Evolutionary conservation across 2,888 invertebrate genomes (phyloP), one percentile per base, ranked within the genome.

Genomic region (Macropis europaea): DNA sequence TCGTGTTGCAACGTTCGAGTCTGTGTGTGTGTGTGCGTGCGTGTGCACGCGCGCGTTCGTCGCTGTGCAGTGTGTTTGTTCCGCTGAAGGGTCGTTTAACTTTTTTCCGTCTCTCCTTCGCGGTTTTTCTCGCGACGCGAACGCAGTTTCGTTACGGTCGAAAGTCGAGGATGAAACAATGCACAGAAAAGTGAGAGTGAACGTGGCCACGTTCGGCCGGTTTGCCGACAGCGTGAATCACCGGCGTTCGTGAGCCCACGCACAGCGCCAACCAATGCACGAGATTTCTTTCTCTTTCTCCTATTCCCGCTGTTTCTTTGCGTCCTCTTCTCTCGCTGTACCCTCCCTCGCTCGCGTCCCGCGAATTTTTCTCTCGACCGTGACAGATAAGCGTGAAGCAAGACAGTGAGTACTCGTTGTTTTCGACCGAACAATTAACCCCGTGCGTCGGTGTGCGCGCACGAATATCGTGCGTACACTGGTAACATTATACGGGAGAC

Each of bases 221-320:
- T 76, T 82, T 74, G 80, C 74, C 81, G 76, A 82, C 80, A 38
- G 64, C 62, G 83, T 86, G 86, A 85, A 85, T 82, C 85, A 86
- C 81, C 75, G 73, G 73, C 81, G 81, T 81, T 80, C 76, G 62
- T 79, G 77, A 75, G 75, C 77, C 80, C 67, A 74, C 76, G 69
- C 75, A 24, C 24, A 73, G 40, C 56, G 61, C 42, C 32, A 62
- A 67, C 67, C 71, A 71, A 77, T 62, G 68, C 70, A 66, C 66
- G 53, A 61, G 53, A 19, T 38, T 22, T 60, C 42, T 66, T 66
- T 74, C 63, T 61, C 52, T 57, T 70, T 69, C 47, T 56, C 48
- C 22, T 7, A 43, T 45, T 47, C 30, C 57, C 54, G n/a, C 22
- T 6, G 3, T 56, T 15, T 61, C 59, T 59, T 34, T 45, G 45